Evolutionary conservation across 1,140 invertebrate species (phyloP).

Genomic region (Lepidostoma basale): DNA sequence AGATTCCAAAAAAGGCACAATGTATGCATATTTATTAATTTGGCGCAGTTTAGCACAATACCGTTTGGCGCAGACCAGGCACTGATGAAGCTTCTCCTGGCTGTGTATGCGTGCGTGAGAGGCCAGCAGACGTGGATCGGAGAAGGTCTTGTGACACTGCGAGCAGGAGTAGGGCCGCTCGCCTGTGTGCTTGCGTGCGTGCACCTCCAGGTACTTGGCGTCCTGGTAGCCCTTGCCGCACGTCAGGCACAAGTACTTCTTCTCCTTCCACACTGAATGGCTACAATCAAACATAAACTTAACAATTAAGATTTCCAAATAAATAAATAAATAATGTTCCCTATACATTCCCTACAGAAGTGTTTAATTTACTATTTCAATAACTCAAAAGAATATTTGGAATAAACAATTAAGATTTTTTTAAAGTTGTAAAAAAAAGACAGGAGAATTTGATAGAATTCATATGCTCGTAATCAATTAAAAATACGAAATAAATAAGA

Average conservation of each 20-base stretch:
- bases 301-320: background rate
- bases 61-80: conserved; percentile 43
- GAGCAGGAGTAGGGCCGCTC: conserved; percentile 46
- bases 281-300: conserved; percentile 3
- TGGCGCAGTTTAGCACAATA: no score
- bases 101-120: conserved; percentile 43
- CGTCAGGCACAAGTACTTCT: conserved; percentile 23
- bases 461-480: no score
- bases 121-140: conserved; percentile 41
- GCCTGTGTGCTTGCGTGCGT: conserved; percentile 46
- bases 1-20: background rate
- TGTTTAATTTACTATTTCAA: no score
- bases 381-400: no score
- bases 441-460: no score
- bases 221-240: conserved; percentile 41
- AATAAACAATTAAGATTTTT: no score
- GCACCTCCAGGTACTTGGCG: conserved; percentile 31
- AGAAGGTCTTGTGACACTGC: conserved; percentile 42
- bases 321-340: background rate
- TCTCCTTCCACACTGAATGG: conserved; percentile 26
- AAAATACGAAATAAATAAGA: no score
- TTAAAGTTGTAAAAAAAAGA: no score
- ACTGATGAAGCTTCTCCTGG: conserved; percentile 44
- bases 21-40: no score
- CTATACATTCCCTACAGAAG: background rate